Evolutionary conservation across 1,140 invertebrate species (phyloP), one percentile per base, ranked within the genome.

Genomic region (Apis laboriosa): DNA sequence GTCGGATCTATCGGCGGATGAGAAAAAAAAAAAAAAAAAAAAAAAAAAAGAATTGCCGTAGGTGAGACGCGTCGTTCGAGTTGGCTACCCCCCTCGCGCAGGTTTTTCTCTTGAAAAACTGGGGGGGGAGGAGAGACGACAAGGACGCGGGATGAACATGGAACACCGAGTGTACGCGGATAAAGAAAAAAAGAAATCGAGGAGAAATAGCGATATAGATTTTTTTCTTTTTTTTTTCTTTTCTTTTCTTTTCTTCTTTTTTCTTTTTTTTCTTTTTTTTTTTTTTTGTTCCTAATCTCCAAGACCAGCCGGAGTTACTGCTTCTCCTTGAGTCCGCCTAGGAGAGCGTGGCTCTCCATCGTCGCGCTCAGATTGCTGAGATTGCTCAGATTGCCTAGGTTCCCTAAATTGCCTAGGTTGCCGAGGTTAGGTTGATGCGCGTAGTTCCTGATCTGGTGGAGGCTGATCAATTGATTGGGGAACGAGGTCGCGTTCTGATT

Each of bases 391-490:
- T 94, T 94, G 53, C 92, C 87, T 3, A 94, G 85, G 79, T 94
- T 92, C 11, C 93, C 92, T 15, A 94, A 88, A 77, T 94, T 93
- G 24, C 93, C 91, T 5, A 94, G 89, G 77, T 94, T 93, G 9
- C 95, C 95, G 95, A 94, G 94, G 92, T 95, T 96, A 11, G 98
- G 98, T 92, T 98, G 98, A 92, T 98, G 98, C 83, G 98, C 98
- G 94, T 99, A 99, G 93, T 99, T 99, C 90, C 98, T 96, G 90
- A 99, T 99, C 94, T 99, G 98, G 94, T 99, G 98, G 76, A 99
- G 95, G 84, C 98, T 99, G 90, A 99, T 98, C 89, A 99, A 95
- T 92, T 99, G 98, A 93, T 99, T 99, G 71, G 98, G 98, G 93
- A 98, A 99, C 81, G 96, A 96, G 89, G 97, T 97, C 79, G 96